These are phyloP conservation scores for Danio choprae DNA, from an alignment of 2,797 vertebrate genomes.

Conservation along the genomic window DNA sequence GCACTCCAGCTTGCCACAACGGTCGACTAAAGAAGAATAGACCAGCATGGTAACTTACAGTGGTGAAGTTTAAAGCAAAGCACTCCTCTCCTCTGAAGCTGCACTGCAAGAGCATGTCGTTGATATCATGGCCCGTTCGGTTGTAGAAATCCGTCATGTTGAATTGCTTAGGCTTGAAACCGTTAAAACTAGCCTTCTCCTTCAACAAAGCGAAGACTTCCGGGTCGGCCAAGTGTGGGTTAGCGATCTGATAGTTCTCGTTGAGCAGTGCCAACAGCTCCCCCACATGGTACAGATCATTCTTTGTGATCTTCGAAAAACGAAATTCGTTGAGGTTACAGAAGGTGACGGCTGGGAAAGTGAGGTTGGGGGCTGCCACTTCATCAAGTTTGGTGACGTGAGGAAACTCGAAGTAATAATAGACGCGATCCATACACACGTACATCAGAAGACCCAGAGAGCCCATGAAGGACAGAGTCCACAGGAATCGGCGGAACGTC, in stretches of 20 bases:
- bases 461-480: constrained; percentile 85
- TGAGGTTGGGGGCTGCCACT: constrained; percentile 85
- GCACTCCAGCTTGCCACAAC: background rate
- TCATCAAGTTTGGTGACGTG: constrained; percentile 86
- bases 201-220: constrained; percentile 84
- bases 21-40: constrained; percentile 38
- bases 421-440: constrained; percentile 87
- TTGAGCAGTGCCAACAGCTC: constrained; percentile 87
- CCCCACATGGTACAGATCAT: constrained; percentile 89
- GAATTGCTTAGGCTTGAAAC: constrained; percentile 89
- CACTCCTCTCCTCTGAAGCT: constrained; percentile 86
- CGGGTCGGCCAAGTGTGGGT: constrained; percentile 85
- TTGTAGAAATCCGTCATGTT: constrained; percentile 93
- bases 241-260: constrained; percentile 85
- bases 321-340: constrained; percentile 92
- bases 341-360: constrained; percentile 88
- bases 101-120: constrained; percentile 89
- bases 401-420: constrained; percentile 86
- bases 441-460: constrained; percentile 83
- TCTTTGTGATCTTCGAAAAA: constrained; percentile 87
- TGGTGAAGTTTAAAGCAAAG: constrained; percentile 83
- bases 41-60: constrained; percentile 77
- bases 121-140: constrained; percentile 88
- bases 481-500: constrained; percentile 86
- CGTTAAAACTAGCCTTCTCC: constrained; percentile 87